Base-by-base conservation (phyloP, 2,888 invertebrate species). In the Cyaniris semiargus region DNA sequence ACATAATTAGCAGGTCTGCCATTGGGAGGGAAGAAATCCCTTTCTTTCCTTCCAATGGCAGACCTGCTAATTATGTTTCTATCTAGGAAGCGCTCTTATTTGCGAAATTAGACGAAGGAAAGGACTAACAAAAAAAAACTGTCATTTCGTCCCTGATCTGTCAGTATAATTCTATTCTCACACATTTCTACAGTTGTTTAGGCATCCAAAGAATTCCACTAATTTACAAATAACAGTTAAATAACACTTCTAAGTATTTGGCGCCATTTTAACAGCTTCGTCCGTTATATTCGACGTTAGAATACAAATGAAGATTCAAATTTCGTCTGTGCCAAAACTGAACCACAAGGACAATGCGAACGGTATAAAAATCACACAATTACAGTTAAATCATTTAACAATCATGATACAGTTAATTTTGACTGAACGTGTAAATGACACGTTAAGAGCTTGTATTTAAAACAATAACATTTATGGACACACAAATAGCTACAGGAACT, bases 301-400 rank as follows among this genome's bases (percentile, higher is more conserved):
- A 83, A 84, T 85, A 83, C 80, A 78, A 85, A 85, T 84, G 82
- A 85, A 80, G 76, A 72, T 79, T 79, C 70, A 80, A 80, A 79
- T 78, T 79, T 79, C 78, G 76, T 78, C 79, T 78, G 75, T 77
- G 38, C 48, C 60, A 53, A 27, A 71, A 77, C 21, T 23, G 38
- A 44, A n/a, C n/a, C 15, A 60, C 60, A 66, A 66, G 66, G 66
- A 31, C 27, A 66, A 60, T 23, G 60, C 23, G 58, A 58, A 58
- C 21, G 58, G n/a, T 58, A 8, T 21, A 58, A 58, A 58, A 58
- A 58, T 58, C 58, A 58, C 58, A 58, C 60, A 60, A 23, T 60
- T 10, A 60, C 60, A 10, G 60, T 60, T 23, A 23, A 60, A 60
- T 6, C 15, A 31, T 58, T 48, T 18, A 53, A 53, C 23, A 60